phyloP scores from a whole-genome alignment of 2,797 vertebrate species.

The Gephyroberyx darwinii region DNA sequence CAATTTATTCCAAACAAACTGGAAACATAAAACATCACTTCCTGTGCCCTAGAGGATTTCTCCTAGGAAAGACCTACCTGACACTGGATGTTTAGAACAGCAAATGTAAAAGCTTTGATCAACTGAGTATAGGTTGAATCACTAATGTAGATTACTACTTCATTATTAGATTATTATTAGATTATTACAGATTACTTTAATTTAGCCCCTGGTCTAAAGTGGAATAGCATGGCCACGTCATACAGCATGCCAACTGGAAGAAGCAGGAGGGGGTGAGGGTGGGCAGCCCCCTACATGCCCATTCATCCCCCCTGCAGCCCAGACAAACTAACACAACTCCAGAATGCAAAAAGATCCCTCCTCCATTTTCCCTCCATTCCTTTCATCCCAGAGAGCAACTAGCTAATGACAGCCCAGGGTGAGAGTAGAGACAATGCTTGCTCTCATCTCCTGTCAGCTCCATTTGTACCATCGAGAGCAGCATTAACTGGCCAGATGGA shows the following conservation, averaged over 20 bases:
- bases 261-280: not conserved
- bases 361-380: not conserved
- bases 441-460: constrained; percentile 51
- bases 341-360: not conserved
- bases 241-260: not conserved
- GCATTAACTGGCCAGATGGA: constrained; percentile 46
- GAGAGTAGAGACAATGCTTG: constrained; percentile 32
- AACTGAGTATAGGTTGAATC: too few species aligned
- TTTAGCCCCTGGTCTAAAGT: not conserved
- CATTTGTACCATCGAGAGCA: constrained; percentile 31
- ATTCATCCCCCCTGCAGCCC: too few species aligned
- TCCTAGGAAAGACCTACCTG: too few species aligned
- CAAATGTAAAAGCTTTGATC: too few species aligned
- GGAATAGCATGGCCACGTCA: not conserved
- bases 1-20: too few species aligned
- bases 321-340: too few species aligned
- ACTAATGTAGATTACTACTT: too few species aligned
- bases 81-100: too few species aligned
- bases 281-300: not conserved
- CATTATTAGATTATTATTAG: too few species aligned
- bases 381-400: constrained; percentile 9
- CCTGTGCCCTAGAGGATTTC: too few species aligned
- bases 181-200: not conserved
- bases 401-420: constrained; percentile 43
- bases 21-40: too few species aligned